phyloP scores from a whole-genome alignment of 2,113 vertebrate genomes.

The Antechinus stuartii region DNA sequence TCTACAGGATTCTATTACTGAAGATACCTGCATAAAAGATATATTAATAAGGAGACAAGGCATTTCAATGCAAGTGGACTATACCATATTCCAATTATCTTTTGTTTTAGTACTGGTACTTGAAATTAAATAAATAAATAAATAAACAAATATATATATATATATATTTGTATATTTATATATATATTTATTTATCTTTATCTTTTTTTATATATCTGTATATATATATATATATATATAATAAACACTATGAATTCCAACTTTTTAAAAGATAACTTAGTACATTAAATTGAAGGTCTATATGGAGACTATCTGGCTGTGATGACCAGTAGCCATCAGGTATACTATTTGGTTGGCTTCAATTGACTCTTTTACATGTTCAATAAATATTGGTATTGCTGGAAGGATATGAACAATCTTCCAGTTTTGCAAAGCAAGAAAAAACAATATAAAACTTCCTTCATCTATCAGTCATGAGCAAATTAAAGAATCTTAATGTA shows the following conservation, averaged over 20 bases:
- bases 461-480: slow-evolving; percentile 66
- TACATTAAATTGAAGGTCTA: slow-evolving; percentile 51
- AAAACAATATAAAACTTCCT: slow-evolving; percentile 70
- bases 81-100: not conserved
- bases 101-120: not conserved
- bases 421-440: slow-evolving; percentile 58
- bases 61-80: not conserved
- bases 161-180: too few relatives aligned
- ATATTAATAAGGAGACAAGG: not conserved
- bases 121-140: not conserved
- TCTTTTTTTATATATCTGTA: too few relatives aligned
- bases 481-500: slow-evolving; percentile 74
- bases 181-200: too few relatives aligned
- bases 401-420: slow-evolving; percentile 66
- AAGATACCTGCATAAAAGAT: not conserved
- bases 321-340: slow-evolving; percentile 62
- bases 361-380: slow-evolving; percentile 64
- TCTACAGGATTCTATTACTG: not conserved
- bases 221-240: too few relatives aligned
- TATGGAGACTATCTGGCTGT: slow-evolving; percentile 67
- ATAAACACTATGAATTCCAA: not conserved
- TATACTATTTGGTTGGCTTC: slow-evolving; percentile 64
- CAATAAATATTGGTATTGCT: slow-evolving; percentile 69
- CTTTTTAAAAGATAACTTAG: slow-evolving; percentile 64
- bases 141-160: not conserved